phyloP scores from a whole-genome alignment of 2,888 invertebrate species.

The Quadriops clusia region DNA sequence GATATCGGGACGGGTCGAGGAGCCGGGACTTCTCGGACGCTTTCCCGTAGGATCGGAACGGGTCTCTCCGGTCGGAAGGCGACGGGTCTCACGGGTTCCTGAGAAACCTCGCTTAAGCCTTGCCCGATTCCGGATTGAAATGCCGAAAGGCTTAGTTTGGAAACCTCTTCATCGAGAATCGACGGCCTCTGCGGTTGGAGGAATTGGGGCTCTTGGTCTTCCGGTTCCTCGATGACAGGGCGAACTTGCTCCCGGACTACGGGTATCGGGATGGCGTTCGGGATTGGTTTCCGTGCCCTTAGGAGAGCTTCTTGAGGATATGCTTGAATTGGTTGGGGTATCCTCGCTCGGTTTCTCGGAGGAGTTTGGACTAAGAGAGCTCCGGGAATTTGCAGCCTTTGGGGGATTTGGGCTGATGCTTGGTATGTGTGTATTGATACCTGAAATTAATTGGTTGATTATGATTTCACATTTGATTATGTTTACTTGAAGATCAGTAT shows the following conservation, averaged over 20 bases:
- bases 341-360: conserved; percentile 31
- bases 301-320: too few relatives aligned
- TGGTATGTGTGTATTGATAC: conserved; percentile 11
- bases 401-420: conserved; percentile 46
- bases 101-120: conserved; percentile 15
- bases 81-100: conserved; percentile 19
- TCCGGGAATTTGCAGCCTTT: conserved; percentile 53
- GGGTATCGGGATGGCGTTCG: conserved; percentile 29
- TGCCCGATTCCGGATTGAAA: conserved; percentile 23
- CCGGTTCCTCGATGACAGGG: conserved; percentile 56
- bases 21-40: conserved; percentile 24
- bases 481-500: too few relatives aligned
- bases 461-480: not conserved
- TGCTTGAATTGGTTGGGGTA: conserved; percentile 30
- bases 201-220: conserved; percentile 42
- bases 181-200: conserved; percentile 12
- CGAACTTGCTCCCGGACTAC: conserved; percentile 36
- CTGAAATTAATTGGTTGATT: conserved; percentile 13
- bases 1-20: conserved; percentile 8
- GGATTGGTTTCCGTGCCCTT: conserved; percentile 30
- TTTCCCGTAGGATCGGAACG: conserved; percentile 27
- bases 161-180: conserved; percentile 29
- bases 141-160: conserved; percentile 24
- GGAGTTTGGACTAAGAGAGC: conserved; percentile 40
- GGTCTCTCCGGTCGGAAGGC: conserved; percentile 32